Percentiles rank a stretch among this genome's conserved stretches.
phyloP scores from a whole-genome alignment of 2,888 invertebrate species.

The Germaria angustata region DNA sequence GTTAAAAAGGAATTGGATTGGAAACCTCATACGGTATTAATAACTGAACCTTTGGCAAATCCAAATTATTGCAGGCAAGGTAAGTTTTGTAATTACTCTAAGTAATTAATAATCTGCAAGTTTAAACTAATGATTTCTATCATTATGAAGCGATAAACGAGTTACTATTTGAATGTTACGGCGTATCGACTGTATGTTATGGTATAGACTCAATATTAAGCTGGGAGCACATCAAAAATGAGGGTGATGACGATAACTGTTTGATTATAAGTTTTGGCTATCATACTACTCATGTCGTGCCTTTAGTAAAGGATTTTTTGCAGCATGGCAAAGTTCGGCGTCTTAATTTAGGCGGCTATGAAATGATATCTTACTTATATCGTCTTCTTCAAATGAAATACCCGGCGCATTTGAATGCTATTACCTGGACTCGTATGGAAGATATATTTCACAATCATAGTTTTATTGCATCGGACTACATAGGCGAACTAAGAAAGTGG shows the following conservation, averaged over 20 bases:
- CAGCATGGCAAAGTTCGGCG: slow-evolving; percentile 87
- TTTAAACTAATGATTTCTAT: too few species aligned
- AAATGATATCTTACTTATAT: slow-evolving; percentile 88
- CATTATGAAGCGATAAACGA: slow-evolving; percentile 96
- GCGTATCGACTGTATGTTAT: slow-evolving; percentile 90
- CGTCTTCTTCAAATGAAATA: slow-evolving; percentile 94
- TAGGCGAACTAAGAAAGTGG: slow-evolving; percentile 90
- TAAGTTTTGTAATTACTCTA: not conserved
- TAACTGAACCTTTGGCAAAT: slow-evolving; percentile 94
- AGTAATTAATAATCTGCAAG: not conserved
- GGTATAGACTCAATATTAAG: slow-evolving; percentile 93
- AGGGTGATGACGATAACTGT: slow-evolving; percentile 60
- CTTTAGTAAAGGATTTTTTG: slow-evolving; percentile 87
- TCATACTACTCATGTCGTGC: slow-evolving; percentile 92
- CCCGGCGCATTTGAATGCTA: slow-evolving; percentile 92
- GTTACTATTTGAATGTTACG: slow-evolving; percentile 94
- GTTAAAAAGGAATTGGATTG: slow-evolving; percentile 89
- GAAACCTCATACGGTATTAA: slow-evolving; percentile 91
- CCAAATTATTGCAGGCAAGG: slow-evolving; percentile 92
- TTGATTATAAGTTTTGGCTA: slow-evolving; percentile 92
- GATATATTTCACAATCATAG: slow-evolving; percentile 91
- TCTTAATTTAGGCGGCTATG: slow-evolving; percentile 91
- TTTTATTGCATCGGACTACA: slow-evolving; percentile 88
- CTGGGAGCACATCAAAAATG: slow-evolving; percentile 82
- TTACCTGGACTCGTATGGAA: slow-evolving; percentile 92